These are phyloP conservation scores for Aurelia aurita complex sp. Pacific DNA, from an alignment of 30 jellyfish, hydroid and myxozoan genomes.

Conservation along the genomic window DNA sequence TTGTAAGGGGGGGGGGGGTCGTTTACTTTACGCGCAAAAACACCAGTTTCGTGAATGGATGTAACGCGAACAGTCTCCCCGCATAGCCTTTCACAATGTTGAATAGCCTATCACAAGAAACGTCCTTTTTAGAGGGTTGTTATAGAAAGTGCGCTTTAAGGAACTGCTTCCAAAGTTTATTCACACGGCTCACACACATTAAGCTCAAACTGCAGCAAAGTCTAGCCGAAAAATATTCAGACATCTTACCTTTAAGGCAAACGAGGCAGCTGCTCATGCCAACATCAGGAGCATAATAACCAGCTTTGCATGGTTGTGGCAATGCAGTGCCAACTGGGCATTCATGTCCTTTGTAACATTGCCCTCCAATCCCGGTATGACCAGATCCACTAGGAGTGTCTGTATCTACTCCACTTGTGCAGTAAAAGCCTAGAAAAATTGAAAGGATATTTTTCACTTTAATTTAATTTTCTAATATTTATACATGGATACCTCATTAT, in stretches of 20 bases:
- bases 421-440: conserved; percentile 67
- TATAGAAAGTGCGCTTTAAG: too few species aligned
- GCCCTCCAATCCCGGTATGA: conserved; percentile 92
- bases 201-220: too few species aligned
- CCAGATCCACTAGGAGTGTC: conserved; percentile 79
- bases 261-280: conserved; percentile 67
- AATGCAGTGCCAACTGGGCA: conserved; percentile 79
- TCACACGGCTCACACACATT: too few species aligned
- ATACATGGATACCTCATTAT: not conserved
- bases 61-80: too few species aligned
- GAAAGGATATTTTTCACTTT: not conserved
- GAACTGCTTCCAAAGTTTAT: too few species aligned
- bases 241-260: conserved; percentile 77
- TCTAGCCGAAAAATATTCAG: not conserved
- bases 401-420: conserved; percentile 82
- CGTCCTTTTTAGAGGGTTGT: too few species aligned
- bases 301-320: conserved; percentile 87
- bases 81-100: too few species aligned
- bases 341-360: conserved; percentile 83
- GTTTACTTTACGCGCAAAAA: too few species aligned
- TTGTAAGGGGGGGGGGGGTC: too few species aligned
- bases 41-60: too few species aligned
- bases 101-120: too few species aligned
- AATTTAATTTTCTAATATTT: not conserved
- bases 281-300: conserved; percentile 68